Base-by-base conservation (phyloP, 2,113 vertebrate genomes). In the Redunca redunca region DNA sequence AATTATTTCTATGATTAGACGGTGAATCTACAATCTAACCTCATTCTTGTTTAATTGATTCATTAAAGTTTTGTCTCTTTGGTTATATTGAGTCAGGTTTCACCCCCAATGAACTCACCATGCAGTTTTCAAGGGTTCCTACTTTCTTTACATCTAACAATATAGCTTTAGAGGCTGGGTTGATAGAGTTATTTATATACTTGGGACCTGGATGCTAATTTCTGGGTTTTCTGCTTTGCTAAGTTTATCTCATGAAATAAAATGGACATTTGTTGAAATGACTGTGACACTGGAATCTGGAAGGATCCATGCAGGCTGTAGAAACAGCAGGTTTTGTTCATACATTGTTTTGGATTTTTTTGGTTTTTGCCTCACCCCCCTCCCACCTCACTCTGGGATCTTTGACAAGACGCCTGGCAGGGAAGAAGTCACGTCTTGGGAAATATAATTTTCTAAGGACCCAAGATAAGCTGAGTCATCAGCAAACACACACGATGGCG, bases 401-500 rank as follows among this genome's bases (percentile, higher is more conserved):
- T 94, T 80, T 48, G 48, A 96, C 87, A 53, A 81, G 92, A 88
- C 14, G 26, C n/a, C 26, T 86, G 74, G 14, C 53, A 83, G 53
- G 40, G 67, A 82, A 94, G 91, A 80, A 17, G 6, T 86, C 21
- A 80, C 0, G 0, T 80, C 60, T 36, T 30, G 50, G 90, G 91
- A 97, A 97, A 67, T 46, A 57, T 50, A 60, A 78, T 86, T 84
- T 90, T 57, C n/a, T 88, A 96, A 57, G 90, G 82, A 67, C 46
- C n/a, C 77, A 81, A 40, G 88, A 11, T 28, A 62, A 53, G 58
- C 16, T 94, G 94, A 96, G n/a, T 96, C 90, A 94, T 36, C 13
- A 36, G 43, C 58, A 67, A 36, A 67, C 23, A 28, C 0, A 8
- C 3, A 0, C 33, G 36, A 30, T 3, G 9, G 33, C 10, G 55